Evolutionary conservation across 53 echinoderm and acorn worm species (phyloP).

Genomic region (Zoroaster sp.): DNA sequence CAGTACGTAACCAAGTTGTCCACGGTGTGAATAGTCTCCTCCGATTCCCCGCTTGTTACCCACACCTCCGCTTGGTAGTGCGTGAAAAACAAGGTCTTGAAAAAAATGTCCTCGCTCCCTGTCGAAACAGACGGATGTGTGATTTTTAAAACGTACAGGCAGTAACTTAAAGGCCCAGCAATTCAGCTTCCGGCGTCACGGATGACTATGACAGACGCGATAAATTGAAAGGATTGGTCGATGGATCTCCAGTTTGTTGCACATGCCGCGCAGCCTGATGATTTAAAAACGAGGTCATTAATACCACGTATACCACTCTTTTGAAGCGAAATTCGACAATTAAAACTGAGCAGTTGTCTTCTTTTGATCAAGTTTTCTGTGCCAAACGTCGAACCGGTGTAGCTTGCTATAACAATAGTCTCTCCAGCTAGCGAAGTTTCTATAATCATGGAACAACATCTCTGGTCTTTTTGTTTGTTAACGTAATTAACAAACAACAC

Average conservation of each 20-base stretch:
- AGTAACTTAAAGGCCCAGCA: neutral
- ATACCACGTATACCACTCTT: neutral
- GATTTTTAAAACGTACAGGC: neutral
- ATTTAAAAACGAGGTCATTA: neutral
- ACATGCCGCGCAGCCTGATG: slow-evolving; percentile 9
- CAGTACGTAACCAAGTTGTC: neutral
- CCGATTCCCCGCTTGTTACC: neutral
- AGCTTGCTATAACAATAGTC: neutral
- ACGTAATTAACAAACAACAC: too few relatives aligned
- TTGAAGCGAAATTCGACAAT: neutral
- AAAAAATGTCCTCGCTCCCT: too few relatives aligned
- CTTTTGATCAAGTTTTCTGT: neutral
- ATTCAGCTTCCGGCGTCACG: neutral
- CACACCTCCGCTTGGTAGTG: neutral
- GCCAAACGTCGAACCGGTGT: neutral
- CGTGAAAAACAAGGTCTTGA: too few relatives aligned
- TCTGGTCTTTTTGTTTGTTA: too few relatives aligned
- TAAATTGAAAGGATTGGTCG: neutral
- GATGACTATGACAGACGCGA: neutral
- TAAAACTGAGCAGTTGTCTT: neutral
- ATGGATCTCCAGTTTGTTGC: slow-evolving; percentile 22
- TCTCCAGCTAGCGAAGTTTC: neutral
- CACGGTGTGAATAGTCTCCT: neutral
- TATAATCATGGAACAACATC: neutral
- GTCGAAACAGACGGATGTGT: neutral